Conservation (phyloP, 2,888 invertebrate genomes). For the Erebia palarica region DNA sequence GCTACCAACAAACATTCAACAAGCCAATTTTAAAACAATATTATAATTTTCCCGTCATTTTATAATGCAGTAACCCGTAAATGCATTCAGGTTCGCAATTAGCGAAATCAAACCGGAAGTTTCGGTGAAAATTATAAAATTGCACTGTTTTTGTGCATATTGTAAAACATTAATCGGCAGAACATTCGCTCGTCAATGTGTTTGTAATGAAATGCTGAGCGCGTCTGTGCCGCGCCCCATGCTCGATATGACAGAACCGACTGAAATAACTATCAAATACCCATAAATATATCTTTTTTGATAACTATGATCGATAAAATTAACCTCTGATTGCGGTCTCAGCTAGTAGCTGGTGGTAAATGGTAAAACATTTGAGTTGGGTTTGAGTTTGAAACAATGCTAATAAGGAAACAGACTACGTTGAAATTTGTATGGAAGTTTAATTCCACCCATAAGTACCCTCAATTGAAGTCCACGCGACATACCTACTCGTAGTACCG, state of each 20-base stretch:
- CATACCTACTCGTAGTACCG: too few relatives aligned
- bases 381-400: too few relatives aligned
- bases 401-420: too few relatives aligned
- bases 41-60: conserved; percentile 19
- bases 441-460: too few relatives aligned
- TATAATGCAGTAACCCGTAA: conserved; percentile 28
- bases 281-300: not conserved
- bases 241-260: conserved; percentile 19
- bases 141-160: conserved; percentile 55
- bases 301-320: too few relatives aligned
- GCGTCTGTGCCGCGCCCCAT: conserved; percentile 39
- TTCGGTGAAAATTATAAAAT: conserved; percentile 47
- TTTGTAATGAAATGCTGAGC: conserved; percentile 59
- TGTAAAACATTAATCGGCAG: conserved; percentile 61
- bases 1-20: conserved; percentile 6
- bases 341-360: too few relatives aligned
- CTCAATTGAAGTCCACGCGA: too few relatives aligned
- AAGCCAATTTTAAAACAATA: conserved; percentile 25
- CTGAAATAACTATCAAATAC: not conserved
- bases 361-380: too few relatives aligned
- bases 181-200: conserved; percentile 64
- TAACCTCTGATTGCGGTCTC: too few relatives aligned
- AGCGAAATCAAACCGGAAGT: conserved; percentile 47
- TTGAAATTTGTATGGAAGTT: too few relatives aligned
- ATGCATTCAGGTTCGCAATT: conserved; percentile 44